Conservation (phyloP, 1,140 invertebrate genomes). For the Pseudomyrmex pallidus region DNA sequence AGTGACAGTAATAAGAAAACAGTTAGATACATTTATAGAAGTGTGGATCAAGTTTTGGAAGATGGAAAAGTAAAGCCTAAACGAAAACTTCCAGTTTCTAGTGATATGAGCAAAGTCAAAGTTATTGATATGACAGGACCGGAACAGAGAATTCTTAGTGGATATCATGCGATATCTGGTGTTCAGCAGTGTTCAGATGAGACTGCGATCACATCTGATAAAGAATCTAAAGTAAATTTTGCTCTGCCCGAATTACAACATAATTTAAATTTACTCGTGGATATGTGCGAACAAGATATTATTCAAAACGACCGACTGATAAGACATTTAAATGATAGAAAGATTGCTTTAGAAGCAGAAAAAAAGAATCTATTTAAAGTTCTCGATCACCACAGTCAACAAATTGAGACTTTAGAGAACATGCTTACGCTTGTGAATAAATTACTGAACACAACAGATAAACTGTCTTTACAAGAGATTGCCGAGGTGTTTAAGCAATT, state of each 20-base stretch:
- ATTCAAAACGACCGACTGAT: slow-evolving; percentile 94
- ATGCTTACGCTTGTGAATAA: slow-evolving; percentile 90
- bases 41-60: slow-evolving; percentile 96
- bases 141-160: slow-evolving; percentile 96
- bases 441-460: slow-evolving; percentile 86
- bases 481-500: slow-evolving; percentile 91
- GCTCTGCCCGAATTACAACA: slow-evolving; percentile 95
- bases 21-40: slow-evolving; percentile 93
- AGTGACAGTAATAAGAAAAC: slow-evolving; percentile 88
- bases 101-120: slow-evolving; percentile 93
- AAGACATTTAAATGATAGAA: slow-evolving; percentile 91
- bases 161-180: slow-evolving; percentile 95
- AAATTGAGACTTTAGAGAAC: slow-evolving; percentile 90
- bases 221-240: slow-evolving; percentile 88
- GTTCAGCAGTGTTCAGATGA: slow-evolving; percentile 87
- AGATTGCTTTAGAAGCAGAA: slow-evolving; percentile 93
- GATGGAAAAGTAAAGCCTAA: slow-evolving; percentile 90
- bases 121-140: slow-evolving; percentile 99
- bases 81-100: slow-evolving; percentile 82
- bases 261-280: slow-evolving; percentile 96
- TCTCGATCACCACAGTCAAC: slow-evolving; percentile 90
- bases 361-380: slow-evolving; percentile 89
- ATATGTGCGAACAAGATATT: slow-evolving; percentile 98
- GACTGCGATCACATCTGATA: slow-evolving; percentile 84
- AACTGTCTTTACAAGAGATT: slow-evolving; percentile 90